Evolutionary conservation across 2,888 invertebrate genomes (phyloP).

Genomic region (Agrilus mali): DNA sequence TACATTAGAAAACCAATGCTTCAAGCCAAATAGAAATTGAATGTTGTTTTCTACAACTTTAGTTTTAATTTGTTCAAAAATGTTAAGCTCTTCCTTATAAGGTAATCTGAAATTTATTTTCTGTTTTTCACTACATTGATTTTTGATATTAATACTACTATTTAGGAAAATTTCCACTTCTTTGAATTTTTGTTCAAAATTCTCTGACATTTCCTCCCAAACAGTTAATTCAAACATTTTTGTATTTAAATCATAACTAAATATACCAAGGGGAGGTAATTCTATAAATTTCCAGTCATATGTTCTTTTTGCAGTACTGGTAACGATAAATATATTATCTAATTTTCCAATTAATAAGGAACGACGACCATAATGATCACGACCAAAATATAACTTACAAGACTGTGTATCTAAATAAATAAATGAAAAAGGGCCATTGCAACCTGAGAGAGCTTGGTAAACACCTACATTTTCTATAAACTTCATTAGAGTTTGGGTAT

Average conservation of each 20-base stretch:
- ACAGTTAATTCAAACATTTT: constrained; percentile 33
- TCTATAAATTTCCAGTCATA: constrained; percentile 40
- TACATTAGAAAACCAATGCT: constrained; percentile 31
- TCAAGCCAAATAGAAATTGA: constrained; percentile 23
- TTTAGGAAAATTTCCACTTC: constrained; percentile 26
- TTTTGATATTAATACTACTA: constrained; percentile 19
- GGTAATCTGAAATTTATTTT: constrained; percentile 14
- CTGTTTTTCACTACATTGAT: constrained; percentile 1
- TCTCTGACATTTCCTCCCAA: constrained; percentile 29
- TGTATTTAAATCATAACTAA: constrained; percentile 36
- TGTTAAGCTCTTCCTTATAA: constrained; percentile 11
- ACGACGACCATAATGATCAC: constrained; percentile 77
- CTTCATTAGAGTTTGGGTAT: constrained; percentile 41
- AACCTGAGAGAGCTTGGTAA: constrained; percentile 35
- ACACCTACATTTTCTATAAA: constrained; percentile 25
- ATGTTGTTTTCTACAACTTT: constrained; percentile 27
- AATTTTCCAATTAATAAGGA: constrained; percentile 57
- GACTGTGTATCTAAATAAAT: constrained; percentile 54
- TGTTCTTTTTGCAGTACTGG: constrained; percentile 46
- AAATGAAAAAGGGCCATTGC: constrained; percentile 78
- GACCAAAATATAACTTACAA: constrained; percentile 60
- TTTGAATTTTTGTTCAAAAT: constrained; percentile 26
- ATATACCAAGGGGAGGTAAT: constrained; percentile 50
- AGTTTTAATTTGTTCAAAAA: constrained; percentile 19
- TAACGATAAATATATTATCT: constrained; percentile 33